Percentiles rank a stretch among this genome's conserved stretches.
Conservation (phyloP, 2,888 invertebrate genomes). For the Lepas anatifera region DNA sequence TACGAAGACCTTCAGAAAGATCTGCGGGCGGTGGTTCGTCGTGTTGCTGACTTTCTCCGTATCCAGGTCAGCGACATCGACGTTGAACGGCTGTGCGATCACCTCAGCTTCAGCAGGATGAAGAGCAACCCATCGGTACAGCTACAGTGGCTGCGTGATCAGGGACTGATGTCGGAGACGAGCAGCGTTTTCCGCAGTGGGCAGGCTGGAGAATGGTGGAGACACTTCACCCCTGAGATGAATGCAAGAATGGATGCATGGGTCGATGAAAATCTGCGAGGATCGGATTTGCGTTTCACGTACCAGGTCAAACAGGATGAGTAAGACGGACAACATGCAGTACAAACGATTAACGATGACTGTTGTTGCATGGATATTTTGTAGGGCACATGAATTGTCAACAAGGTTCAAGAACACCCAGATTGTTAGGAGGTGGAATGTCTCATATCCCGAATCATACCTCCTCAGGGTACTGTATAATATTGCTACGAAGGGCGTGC, state of each 20-base stretch:
- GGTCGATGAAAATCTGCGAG: neutral
- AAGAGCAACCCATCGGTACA: neutral
- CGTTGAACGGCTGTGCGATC: neutral
- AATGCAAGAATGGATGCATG: neutral
- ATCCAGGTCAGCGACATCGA: neutral
- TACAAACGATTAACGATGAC: too few relatives aligned
- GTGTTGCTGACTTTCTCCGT: conserved; percentile 24
- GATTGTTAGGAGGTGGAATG: too few relatives aligned
- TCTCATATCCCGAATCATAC: too few relatives aligned
- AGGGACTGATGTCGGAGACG: neutral
- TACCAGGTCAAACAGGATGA: neutral
- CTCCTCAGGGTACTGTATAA: too few relatives aligned
- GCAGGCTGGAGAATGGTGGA: neutral
- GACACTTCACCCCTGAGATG: neutral
- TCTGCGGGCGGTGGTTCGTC: conserved; percentile 18
- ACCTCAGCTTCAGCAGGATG: neutral
- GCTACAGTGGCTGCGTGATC: neutral
- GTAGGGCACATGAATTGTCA: too few relatives aligned
- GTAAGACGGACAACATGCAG: too few relatives aligned
- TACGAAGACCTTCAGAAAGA: conserved; percentile 34
- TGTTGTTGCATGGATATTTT: too few relatives aligned
- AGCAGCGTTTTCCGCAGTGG: neutral
- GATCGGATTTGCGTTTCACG: neutral
- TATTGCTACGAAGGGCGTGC: too few relatives aligned
- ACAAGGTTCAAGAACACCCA: too few relatives aligned